Evolutionary conservation across 37 sponge, comb jelly and placozoan species (phyloP), one percentile per base, ranked within the genome.

Genomic region (Diacarnus erythraeanus): DNA sequence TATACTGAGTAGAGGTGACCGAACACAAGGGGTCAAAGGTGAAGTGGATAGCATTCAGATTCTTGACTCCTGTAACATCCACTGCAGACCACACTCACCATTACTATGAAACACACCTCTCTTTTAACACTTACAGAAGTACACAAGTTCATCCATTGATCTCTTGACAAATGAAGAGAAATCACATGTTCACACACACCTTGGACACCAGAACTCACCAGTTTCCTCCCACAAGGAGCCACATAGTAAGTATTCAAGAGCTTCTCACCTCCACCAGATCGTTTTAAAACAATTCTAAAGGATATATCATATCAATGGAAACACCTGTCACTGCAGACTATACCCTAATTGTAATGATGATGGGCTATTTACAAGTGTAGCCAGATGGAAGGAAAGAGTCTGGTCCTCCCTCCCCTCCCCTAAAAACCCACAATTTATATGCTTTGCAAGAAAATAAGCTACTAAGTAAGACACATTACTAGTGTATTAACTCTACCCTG

Each of bases 181-280:
- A 12, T 3, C 0, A 63, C 8, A 25, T n/a, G 23, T 26, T 63
- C 64, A 63, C n/a, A 23, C n/a, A 23, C 15, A 8, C 26, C 27
- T 29, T 9, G 4, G 2, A 69, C 66, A 65, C 27, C 29, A 56
- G 59, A 1, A 29, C 64, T 72, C 37, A 91, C 89, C 84, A 91
- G 66, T 41, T 72, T 79, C 64, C 58, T 83, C 21, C 84, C 80
- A 75, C 92, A 91, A 9, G 88, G 88, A 56, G 88, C 64, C 0
- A 69, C 43, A 31, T 91, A 91, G 51, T 79, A 87, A 37, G 83
- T 59, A 29, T 77, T 61, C 31, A 71, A 25, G 1, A 20, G 68
- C 3, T 43, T 30, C 3, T 25, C 65, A 15, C 38, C 64, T 3
- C 77, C 6, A 6, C n/a, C n/a, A n/a, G n/a, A n/a, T n/a, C n/a